Conservation (phyloP, 2,888 invertebrate genomes). For the Ormyrus labotus region DNA sequence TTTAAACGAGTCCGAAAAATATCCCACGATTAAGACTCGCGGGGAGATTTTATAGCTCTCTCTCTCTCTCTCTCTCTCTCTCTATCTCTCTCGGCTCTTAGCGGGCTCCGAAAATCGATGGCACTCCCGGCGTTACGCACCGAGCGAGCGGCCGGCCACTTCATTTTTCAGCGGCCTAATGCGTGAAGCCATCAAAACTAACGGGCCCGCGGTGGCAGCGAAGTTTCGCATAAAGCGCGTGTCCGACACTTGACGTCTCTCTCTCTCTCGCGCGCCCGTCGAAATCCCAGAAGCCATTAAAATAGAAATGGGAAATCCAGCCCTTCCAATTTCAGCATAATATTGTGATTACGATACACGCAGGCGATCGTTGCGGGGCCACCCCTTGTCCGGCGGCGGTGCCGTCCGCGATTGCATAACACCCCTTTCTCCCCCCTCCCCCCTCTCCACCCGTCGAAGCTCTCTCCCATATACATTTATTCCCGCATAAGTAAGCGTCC, state of each 20-base stretch:
- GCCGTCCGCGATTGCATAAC: conserved; percentile 62
- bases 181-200: conserved; percentile 3
- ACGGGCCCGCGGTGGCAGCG: conserved; percentile 8
- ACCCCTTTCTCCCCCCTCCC: conserved; percentile 54
- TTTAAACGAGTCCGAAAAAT: no score
- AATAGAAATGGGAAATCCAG: conserved; percentile 73
- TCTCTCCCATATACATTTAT: conserved; percentile 69
- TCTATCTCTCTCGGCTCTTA: no score
- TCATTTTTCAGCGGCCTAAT: conserved; percentile 27
- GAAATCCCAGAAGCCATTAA: conserved; percentile 73
- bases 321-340: conserved; percentile 73
- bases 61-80: no score
- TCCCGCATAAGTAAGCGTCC: conserved; percentile 68
- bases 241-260: conserved; percentile 61
- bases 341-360: conserved; percentile 74
- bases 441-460: not conserved
- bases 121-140: no score
- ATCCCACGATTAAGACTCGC: no score
- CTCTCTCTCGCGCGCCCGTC: conserved; percentile 41
- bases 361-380: conserved; percentile 34
- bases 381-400: conserved; percentile 35
- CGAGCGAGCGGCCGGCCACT: no score
- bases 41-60: no score
- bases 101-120: no score
- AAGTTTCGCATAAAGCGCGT: conserved; percentile 59